These are phyloP conservation scores for Wasmannia auropunctata DNA, from an alignment of 1,140 invertebrate genomes.

Conservation along the genomic window DNA sequence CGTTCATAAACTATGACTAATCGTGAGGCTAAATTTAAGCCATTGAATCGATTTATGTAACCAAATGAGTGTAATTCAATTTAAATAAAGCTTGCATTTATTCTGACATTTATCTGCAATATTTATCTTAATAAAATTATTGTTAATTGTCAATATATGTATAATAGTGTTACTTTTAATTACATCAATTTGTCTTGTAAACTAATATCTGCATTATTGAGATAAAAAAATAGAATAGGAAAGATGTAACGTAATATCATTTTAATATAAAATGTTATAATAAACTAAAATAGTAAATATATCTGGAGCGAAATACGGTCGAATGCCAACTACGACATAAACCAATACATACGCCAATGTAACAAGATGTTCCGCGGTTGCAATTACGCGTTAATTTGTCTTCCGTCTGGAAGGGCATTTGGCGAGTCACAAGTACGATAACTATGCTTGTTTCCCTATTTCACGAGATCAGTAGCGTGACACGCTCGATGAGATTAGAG, in stretches of 20 bases:
- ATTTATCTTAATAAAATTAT: neutral
- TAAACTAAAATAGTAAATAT: neutral
- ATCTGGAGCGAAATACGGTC: neutral
- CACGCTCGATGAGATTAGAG: conserved; percentile 67
- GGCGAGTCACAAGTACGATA: conserved; percentile 32
- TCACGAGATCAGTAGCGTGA: conserved; percentile 41
- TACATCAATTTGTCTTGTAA: neutral
- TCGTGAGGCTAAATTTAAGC: conserved; percentile 16
- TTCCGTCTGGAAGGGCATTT: conserved; percentile 16
- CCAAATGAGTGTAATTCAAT: conserved; percentile 28
- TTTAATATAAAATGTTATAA: neutral
- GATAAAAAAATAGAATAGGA: neutral
- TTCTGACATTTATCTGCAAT: neutral
- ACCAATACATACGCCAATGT: neutral
- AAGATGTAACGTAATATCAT: neutral
- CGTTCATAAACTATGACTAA: conserved; percentile 26
- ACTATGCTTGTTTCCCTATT: conserved; percentile 51
- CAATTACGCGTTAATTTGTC: conserved; percentile 50
- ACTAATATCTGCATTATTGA: neutral
- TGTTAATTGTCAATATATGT: neutral
- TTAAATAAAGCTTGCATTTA: conserved; percentile 13
- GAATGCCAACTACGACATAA: neutral
- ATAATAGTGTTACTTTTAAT: neutral
- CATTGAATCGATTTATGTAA: conserved; percentile 36
- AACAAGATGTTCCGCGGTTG: neutral